Evolutionary conservation across 53 echinoderm and acorn worm species (phyloP), one percentile per base, ranked within the genome.

Genomic region (Paracentrotus lividus): DNA sequence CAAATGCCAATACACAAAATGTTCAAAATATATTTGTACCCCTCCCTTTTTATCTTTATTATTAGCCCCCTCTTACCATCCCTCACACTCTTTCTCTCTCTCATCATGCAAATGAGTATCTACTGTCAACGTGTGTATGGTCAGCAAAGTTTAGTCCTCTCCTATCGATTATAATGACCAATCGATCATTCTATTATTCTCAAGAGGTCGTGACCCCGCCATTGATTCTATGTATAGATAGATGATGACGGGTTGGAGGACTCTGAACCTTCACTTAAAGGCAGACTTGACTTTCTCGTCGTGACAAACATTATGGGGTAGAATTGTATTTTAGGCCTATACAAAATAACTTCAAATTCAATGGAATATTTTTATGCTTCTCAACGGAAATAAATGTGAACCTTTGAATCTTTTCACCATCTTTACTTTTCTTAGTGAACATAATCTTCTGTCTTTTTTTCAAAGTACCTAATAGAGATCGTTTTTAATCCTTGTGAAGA

Each of bases 221-320:
- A 23, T 81, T 47, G 49, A 81, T 26, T 47, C 45, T 26, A 47
- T 47, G n/a, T 23, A 81, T 81, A 81, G 24, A 23, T 8, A n/a
- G n/a, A n/a, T n/a, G n/a, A 0, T 20, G 42, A 40, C 6, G 57
- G 14, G 20, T 2, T 59, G 32, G 38, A 76, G 76, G 76, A 76
- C 76, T 76, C 40, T 76, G 42, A 42, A 76, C 76, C 42, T 76
- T 76, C 15, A 76, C 33, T 76, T 76, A 76, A 76, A 76, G 76
- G 76, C 10, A 40, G 18, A 76, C 36, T 76, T 42, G 76, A 76
- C 6, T 40, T 15, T 75, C 40, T 40, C 18, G 7, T 18, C 3
- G 33, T 68, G 36, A 69, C 15, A 32, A 31, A 69, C 7, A 4
- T 20, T 3, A 56, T 52, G 21, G 5, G n/a, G 3, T 7, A 21